These are phyloP conservation scores for Choreutis nemorana DNA, from an alignment of 2,888 invertebrate species.

Conservation along the genomic window DNA sequence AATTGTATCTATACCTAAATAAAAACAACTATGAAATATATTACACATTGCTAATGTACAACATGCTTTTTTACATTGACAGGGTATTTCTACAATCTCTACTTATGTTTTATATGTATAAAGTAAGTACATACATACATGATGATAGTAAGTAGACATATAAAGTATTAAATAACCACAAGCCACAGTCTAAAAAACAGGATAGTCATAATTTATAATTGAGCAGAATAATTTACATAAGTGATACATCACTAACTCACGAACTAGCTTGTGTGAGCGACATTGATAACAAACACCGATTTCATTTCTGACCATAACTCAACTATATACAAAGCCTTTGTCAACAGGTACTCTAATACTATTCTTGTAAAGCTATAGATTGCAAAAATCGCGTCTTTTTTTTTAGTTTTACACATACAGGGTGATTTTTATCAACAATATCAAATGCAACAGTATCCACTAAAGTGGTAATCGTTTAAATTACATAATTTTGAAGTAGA, in stretches of 20 bases:
- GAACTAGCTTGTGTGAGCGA: not conserved
- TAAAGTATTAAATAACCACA: slow-evolving; percentile 23
- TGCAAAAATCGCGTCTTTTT: too few relatives aligned
- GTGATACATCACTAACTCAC: slow-evolving; percentile 15
- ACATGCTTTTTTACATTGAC: slow-evolving; percentile 59
- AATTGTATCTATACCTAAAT: slow-evolving; percentile 63
- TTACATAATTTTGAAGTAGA: too few relatives aligned
- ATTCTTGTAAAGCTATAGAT: too few relatives aligned
- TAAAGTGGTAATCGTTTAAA: too few relatives aligned
- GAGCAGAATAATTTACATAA: slow-evolving; percentile 30
- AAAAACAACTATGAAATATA: slow-evolving; percentile 56
- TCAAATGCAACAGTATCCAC: too few relatives aligned
- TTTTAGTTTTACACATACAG: too few relatives aligned
- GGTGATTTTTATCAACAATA: too few relatives aligned
- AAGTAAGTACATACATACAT: slow-evolving; percentile 25
- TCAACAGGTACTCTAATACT: slow-evolving; percentile 4
- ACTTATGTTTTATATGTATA: slow-evolving; percentile 34
- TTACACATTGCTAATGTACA: slow-evolving; percentile 59
- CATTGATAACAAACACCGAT: slow-evolving; percentile 1
- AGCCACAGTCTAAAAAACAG: slow-evolving; percentile 21
- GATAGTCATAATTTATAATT: slow-evolving; percentile 26
- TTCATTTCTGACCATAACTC: slow-evolving; percentile 1
- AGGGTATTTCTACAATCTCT: slow-evolving; percentile 35
- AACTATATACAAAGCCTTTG: slow-evolving; percentile 4
- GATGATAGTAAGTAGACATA: slow-evolving; percentile 18